Conservation (phyloP, 2,888 invertebrate species). For the Rapana venosa region DNA sequence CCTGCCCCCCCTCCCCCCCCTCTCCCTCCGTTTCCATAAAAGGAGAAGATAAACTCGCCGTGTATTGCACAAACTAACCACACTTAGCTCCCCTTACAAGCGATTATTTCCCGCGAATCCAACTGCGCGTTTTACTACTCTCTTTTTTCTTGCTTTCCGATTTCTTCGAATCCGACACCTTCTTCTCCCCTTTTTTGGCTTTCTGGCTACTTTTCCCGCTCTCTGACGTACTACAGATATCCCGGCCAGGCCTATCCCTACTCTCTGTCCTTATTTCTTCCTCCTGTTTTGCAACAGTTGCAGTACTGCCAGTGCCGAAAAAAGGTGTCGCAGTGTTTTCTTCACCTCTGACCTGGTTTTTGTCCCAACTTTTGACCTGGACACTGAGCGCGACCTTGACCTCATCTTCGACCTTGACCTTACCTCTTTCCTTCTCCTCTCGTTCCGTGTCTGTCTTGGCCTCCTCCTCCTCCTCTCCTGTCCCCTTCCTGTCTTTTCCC, state of each 20-base stretch:
- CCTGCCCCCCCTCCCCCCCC: too few relatives aligned
- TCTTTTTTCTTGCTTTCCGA: slow-evolving; percentile 39
- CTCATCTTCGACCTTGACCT: not conserved
- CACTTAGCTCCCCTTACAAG: not conserved
- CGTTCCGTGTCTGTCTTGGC: slow-evolving; percentile 46
- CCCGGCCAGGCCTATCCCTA: not conserved
- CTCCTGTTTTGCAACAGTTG: not conserved
- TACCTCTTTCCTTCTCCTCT: slow-evolving; percentile 28
- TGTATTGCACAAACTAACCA: too few relatives aligned
- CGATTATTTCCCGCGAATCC: not conserved
- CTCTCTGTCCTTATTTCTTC: not conserved
- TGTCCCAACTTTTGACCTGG: not conserved
- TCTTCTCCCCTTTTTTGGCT: not conserved
- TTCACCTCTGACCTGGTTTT: not conserved
- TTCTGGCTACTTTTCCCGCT: not conserved
- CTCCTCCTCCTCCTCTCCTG: slow-evolving; percentile 46
- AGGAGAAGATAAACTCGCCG: too few relatives aligned
- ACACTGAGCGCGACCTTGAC: not conserved
- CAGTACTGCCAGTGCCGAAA: not conserved
- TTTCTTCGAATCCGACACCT: slow-evolving; percentile 25
- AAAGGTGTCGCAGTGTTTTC: not conserved
- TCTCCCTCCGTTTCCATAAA: too few relatives aligned
- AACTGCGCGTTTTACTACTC: not conserved
- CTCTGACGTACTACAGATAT: not conserved
- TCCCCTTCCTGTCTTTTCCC: slow-evolving; percentile 20